These are phyloP conservation scores for Imbricaverruca yamaguchii DNA, from an alignment of 2,888 invertebrate genomes.

Conservation along the genomic window DNA sequence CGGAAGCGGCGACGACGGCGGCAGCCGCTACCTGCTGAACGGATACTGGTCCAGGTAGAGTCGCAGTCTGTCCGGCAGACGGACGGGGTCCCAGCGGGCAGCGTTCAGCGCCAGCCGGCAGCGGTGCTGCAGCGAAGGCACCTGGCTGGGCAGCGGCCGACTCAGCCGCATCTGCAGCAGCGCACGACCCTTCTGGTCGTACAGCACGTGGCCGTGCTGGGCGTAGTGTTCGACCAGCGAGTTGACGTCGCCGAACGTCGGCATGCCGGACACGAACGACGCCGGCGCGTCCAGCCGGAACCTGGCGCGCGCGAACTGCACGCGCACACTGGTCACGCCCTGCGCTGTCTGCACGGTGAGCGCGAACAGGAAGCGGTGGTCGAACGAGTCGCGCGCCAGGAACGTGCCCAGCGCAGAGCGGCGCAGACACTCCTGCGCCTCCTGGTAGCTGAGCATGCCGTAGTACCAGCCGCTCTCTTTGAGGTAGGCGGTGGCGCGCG, in stretches of 20 bases:
- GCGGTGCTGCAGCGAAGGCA: constrained; percentile 62
- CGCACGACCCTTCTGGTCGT: constrained; percentile 30
- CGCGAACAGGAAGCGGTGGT: constrained; percentile 68
- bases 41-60: not conserved
- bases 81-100: not conserved
- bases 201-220: constrained; percentile 30
- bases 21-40: not conserved
- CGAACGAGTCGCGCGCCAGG: constrained; percentile 70
- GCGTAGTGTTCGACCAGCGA: constrained; percentile 66
- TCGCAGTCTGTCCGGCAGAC: not conserved
- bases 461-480: constrained; percentile 60
- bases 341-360: constrained; percentile 71
- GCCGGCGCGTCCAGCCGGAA: constrained; percentile 70
- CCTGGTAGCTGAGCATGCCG: constrained; percentile 63
- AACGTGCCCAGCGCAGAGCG: constrained; percentile 63
- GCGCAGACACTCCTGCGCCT: constrained; percentile 54
- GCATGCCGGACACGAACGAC: constrained; percentile 49
- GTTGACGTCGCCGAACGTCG: constrained; percentile 62
- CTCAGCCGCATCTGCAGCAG: constrained; percentile 59
- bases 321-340: constrained; percentile 73
- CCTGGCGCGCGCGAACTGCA: constrained; percentile 56
- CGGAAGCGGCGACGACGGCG: not conserved
- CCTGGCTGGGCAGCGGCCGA: constrained; percentile 52
- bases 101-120: constrained; percentile 57
- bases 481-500: not conserved